phyloP scores from a whole-genome alignment of 2,797 vertebrate genomes.

The Alca torda region DNA sequence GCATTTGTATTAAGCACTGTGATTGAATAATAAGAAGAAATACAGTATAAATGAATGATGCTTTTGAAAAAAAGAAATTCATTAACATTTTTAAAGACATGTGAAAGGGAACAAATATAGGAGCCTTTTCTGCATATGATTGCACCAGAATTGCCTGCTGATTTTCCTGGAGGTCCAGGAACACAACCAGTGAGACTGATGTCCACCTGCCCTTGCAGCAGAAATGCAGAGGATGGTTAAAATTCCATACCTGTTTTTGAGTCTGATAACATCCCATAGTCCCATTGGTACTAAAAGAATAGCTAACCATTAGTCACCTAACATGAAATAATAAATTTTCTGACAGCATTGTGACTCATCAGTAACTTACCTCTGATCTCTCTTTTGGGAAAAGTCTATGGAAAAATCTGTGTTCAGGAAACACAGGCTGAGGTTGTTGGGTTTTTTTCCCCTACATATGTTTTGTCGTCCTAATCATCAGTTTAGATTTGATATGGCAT shows the following conservation, averaged over 20 bases:
- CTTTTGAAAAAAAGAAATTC: not conserved
- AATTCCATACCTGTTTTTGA: not conserved
- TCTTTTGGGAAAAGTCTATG: not conserved
- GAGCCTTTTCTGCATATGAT: not conserved
- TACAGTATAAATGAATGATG: not conserved
- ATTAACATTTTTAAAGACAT: not conserved
- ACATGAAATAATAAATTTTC: not conserved
- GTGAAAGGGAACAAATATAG: not conserved
- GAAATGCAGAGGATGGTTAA: not conserved
- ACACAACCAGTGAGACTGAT: not conserved
- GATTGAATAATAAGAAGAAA: not conserved
- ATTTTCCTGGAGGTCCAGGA: not conserved
- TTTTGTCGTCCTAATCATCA: not conserved
- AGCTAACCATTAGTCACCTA: not conserved
- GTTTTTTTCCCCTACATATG: fast-evolving
- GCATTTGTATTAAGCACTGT: not conserved
- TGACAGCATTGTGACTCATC: not conserved
- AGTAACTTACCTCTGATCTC: not conserved
- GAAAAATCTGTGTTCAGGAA: not conserved
- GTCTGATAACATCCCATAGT: not conserved
- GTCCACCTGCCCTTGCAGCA: not conserved
- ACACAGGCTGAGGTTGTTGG: not conserved
- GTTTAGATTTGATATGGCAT: not conserved
- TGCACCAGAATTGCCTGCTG: not conserved
- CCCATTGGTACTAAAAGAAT: not conserved